A percentile compares a stretch with the other conserved stretches of the same genome.
Evolutionary conservation across 2,888 invertebrate genomes (phyloP).

Genomic region (Cryptocephalus primarius): DNA sequence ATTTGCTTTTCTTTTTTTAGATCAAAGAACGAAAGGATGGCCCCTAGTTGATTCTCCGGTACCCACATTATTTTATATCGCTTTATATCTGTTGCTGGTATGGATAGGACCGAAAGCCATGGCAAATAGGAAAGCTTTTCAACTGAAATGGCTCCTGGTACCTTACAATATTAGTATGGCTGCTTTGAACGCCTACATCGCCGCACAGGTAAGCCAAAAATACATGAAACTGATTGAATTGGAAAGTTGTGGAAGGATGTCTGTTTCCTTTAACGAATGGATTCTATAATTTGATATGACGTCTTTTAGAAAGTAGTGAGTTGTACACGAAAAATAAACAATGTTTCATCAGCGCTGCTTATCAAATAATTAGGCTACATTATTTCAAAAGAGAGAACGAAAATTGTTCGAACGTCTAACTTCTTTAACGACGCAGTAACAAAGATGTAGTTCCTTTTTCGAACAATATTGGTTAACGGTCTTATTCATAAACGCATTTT

Average conservation of each 20-base stretch:
- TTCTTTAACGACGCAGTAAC: no score
- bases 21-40: conserved; percentile 75
- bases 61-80: conserved; percentile 59
- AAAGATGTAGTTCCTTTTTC: no score
- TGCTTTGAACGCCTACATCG: conserved; percentile 72
- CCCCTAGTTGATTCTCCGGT: conserved; percentile 70
- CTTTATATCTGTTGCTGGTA: conserved; percentile 65
- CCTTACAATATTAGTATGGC: conserved; percentile 82
- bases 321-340: neutral
- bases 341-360: no score
- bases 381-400: no score
- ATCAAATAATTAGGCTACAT: no score
- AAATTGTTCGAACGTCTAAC: no score
- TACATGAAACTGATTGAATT: no score
- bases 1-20: conserved; percentile 39
- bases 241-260: no score
- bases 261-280: neutral
- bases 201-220: conserved; percentile 48
- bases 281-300: neutral
- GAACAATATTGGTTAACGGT: no score
- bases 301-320: neutral
- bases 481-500: no score
- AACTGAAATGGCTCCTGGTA: conserved; percentile 64
- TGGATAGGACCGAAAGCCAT: conserved; percentile 73
- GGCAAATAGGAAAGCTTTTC: conserved; percentile 64